phyloP scores from a whole-genome alignment of 2,113 vertebrate genomes.

The Sapajus apella region DNA sequence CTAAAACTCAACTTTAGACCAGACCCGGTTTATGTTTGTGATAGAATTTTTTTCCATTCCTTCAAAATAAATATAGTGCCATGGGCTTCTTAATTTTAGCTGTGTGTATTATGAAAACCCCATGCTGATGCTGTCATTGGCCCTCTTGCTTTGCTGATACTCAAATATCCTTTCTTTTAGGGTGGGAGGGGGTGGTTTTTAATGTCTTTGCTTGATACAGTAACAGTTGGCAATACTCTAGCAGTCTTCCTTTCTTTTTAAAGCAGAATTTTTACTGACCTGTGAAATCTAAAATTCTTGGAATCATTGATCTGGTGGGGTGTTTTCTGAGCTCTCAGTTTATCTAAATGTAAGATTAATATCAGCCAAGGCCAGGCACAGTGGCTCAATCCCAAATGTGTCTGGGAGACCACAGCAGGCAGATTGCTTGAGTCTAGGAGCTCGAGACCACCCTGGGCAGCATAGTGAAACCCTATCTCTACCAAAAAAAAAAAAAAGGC shows the following conservation, averaged over 20 bases:
- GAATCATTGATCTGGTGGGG: neutral
- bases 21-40: neutral
- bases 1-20: neutral
- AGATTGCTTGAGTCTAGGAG: too few species aligned
- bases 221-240: neutral
- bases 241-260: neutral
- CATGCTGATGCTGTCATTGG: neutral
- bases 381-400: too few species aligned
- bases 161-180: neutral
- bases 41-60: slow-evolving; percentile 13
- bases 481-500: too few species aligned
- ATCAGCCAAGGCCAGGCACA: neutral
- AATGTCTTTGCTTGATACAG: neutral
- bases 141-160: neutral
- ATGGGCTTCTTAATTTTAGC: slow-evolving; percentile 36
- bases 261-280: slow-evolving; percentile 46
- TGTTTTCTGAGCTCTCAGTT: neutral
- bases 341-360: slow-evolving; percentile 23
- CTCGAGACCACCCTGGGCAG: too few species aligned
- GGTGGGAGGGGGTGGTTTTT: neutral
- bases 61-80: slow-evolving; percentile 46
- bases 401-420: too few species aligned
- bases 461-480: too few species aligned
- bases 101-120: slow-evolving; percentile 54
- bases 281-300: slow-evolving; percentile 21